A percentile compares a stretch with the other conserved stretches of the same genome.
Conservation (phyloP, 2,888 invertebrate species). For the Chrysomela aeneicollis region DNA sequence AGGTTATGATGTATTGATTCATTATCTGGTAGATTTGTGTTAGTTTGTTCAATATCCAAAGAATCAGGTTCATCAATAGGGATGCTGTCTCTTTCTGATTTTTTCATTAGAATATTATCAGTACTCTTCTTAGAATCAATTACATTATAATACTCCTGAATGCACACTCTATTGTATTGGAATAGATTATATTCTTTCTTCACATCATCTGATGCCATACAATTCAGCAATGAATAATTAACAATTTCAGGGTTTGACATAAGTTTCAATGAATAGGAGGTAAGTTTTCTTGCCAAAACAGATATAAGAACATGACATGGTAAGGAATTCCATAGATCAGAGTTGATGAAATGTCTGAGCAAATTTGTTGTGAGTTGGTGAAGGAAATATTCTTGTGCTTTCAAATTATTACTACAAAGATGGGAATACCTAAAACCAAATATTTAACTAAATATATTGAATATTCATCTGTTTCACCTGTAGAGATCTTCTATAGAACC, state of each 20-base stretch:
- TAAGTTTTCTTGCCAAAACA: conserved; percentile 68
- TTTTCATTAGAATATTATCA: conserved; percentile 3
- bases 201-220: conserved; percentile 40
- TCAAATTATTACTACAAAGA: conserved; percentile 57
- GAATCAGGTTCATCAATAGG: conserved; percentile 13
- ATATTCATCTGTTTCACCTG: conserved; percentile 51
- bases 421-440: conserved; percentile 56
- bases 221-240: conserved; percentile 53
- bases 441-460: background rate
- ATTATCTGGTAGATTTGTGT: background rate
- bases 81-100: conserved; percentile 3
- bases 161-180: conserved; percentile 45
- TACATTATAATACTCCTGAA: conserved; percentile 41
- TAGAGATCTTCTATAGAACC: conserved; percentile 64
- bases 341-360: conserved; percentile 70
- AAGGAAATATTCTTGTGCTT: conserved; percentile 67
- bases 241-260: conserved; percentile 65
- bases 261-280: conserved; percentile 63
- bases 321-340: conserved; percentile 74
- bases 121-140: conserved; percentile 25
- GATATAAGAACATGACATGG: conserved; percentile 71
- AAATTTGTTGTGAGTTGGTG: conserved; percentile 66
- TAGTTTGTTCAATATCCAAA: background rate
- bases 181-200: conserved; percentile 46
- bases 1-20: background rate